These are phyloP conservation scores for Nothobranchius furzeri DNA, from an alignment of 2,113 vertebrate species.

Conservation along the genomic window DNA sequence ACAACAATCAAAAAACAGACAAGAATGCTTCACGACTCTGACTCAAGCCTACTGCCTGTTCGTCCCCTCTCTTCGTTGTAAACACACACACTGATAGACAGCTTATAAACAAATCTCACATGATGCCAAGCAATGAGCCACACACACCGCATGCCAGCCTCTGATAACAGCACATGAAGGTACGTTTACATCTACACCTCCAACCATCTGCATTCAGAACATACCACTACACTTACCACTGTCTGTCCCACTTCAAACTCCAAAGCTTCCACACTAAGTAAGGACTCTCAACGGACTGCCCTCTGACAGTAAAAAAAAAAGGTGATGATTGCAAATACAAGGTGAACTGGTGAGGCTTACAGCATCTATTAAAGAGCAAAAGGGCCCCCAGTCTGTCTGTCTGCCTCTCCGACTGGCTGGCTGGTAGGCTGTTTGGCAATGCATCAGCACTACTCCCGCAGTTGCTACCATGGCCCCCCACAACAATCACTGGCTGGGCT, in stretches of 20 bases:
- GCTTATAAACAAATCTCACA: constrained; percentile 69
- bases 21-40: constrained; percentile 78
- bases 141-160: constrained; percentile 61
- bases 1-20: constrained; percentile 78
- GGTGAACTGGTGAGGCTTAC: constrained; percentile 78
- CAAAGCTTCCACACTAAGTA: constrained; percentile 48
- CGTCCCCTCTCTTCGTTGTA: constrained; percentile 24
- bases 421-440: constrained; percentile 73
- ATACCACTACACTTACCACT: constrained; percentile 53
- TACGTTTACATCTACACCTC: constrained; percentile 62
- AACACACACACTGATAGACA: constrained; percentile 17
- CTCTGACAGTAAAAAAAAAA: constrained; percentile 82
- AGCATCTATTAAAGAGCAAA: constrained; percentile 81
- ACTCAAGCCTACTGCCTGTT: constrained; percentile 29
- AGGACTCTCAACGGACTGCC: constrained; percentile 56
- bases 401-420: constrained; percentile 60
- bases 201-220: constrained; percentile 59
- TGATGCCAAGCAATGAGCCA: constrained; percentile 54
- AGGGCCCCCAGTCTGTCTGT: constrained; percentile 76
- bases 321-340: constrained; percentile 86
- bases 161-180: constrained; percentile 65
- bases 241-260: constrained; percentile 43
- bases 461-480: constrained; percentile 77
- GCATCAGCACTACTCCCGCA: constrained; percentile 71
- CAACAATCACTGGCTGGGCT: constrained; percentile 86